These are phyloP conservation scores for Apostichopus leukothele DNA, from an alignment of 53 echinoderm and acorn worm genomes.

Conservation along the genomic window DNA sequence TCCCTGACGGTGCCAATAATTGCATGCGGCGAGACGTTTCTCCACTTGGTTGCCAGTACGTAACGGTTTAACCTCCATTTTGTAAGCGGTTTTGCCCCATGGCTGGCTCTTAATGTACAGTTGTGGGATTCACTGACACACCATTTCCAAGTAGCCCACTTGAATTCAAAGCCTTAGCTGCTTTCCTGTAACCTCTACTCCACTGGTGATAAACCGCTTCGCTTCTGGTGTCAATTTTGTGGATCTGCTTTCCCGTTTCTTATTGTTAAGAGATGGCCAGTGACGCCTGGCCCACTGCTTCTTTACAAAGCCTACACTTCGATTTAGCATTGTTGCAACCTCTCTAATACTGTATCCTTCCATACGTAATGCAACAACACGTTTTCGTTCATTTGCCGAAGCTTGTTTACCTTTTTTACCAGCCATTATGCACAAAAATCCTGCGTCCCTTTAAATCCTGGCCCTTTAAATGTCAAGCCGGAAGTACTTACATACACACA, in stretches of 20 bases:
- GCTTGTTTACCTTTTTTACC: constrained; percentile 22
- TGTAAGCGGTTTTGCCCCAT: constrained; percentile 48
- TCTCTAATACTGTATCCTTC: constrained; percentile 30
- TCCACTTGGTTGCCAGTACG: constrained; percentile 9
- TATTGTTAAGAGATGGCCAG: constrained; percentile 38
- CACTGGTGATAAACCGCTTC: constrained; percentile 26
- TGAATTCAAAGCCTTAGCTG: constrained; percentile 48
- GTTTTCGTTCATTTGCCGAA: constrained; percentile 13
- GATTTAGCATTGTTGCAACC: constrained; percentile 40
- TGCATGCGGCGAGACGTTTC: constrained; percentile 31
- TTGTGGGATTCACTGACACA: constrained; percentile 35
- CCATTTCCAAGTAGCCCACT: constrained; percentile 53
- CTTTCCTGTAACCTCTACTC: constrained; percentile 46
- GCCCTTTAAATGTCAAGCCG: constrained; percentile 23
- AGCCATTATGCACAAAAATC: constrained; percentile 25
- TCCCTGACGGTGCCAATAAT: constrained; percentile 51
- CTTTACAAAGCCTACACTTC: constrained; percentile 35
- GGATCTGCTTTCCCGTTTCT: constrained; percentile 15
- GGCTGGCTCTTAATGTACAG: constrained; percentile 48
- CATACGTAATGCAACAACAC: constrained; percentile 33
- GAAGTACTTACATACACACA: constrained; percentile 11
- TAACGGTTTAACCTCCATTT: constrained; percentile 41
- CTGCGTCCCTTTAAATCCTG: constrained; percentile 24
- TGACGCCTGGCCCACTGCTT: constrained; percentile 36
- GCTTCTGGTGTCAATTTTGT: not conserved